Evolutionary conservation across 2,797 vertebrate species (phyloP).

Genomic region (Tapera naevia): DNA sequence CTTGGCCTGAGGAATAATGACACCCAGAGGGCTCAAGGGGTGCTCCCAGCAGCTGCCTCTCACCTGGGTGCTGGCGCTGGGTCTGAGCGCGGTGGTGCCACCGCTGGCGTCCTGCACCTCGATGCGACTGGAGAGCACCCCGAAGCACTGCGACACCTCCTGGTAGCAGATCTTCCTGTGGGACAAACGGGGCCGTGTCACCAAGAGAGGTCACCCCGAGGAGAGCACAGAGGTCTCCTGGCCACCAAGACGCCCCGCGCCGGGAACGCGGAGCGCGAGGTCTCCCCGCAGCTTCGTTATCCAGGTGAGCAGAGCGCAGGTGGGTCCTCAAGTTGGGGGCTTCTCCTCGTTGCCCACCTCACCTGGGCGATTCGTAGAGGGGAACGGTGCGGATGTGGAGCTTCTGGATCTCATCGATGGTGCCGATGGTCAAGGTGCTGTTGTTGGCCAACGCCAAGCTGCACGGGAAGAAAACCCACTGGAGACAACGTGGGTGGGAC

Average conservation of each 20-base stretch:
- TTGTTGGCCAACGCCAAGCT: conserved; percentile 97
- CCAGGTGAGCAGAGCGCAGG: accelerated
- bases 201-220: background rate
- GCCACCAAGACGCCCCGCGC: no score
- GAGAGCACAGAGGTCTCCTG: background rate
- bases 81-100: conserved; percentile 89
- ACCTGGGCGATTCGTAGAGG: conserved; percentile 96
- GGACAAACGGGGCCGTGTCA: background rate
- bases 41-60: background rate
- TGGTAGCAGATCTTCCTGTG: conserved; percentile 97
- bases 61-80: conserved; percentile 98
- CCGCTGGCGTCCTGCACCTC: conserved; percentile 96
- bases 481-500: background rate
- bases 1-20: background rate
- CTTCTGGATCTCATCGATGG: conserved; percentile 98
- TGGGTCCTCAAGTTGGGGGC: no score
- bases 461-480: background rate
- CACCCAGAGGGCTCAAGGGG: background rate
- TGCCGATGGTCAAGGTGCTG: conserved; percentile 97
- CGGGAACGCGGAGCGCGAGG: accelerated
- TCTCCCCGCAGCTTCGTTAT: accelerated
- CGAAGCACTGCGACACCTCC: conserved; percentile 97
- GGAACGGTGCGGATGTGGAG: conserved; percentile 97
- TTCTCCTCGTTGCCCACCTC: conserved; percentile 56
- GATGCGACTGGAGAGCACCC: conserved; percentile 93